These are phyloP conservation scores for Galagoides demidoff DNA, from an alignment of 2,797 vertebrate species.

Conservation along the genomic window DNA sequence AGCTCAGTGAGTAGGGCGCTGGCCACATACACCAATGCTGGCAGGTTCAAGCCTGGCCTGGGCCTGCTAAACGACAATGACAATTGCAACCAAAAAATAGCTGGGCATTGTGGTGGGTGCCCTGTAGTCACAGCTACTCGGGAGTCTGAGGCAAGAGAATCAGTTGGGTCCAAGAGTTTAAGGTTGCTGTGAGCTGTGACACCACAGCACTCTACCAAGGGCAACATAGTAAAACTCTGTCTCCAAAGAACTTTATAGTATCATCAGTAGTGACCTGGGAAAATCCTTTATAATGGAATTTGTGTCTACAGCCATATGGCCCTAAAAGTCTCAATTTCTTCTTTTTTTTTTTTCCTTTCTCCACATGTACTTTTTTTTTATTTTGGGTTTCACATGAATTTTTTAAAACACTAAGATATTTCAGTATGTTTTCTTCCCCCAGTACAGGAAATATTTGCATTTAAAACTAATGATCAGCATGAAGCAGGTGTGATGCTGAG, in stretches of 20 bases:
- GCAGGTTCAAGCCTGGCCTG: too few relatives aligned
- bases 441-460: background rate
- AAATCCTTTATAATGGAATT: background rate
- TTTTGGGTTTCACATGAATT: background rate
- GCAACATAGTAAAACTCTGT: too few relatives aligned
- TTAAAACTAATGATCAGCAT: background rate
- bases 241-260: background rate
- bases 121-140: too few relatives aligned
- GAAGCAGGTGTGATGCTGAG: background rate
- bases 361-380: background rate
- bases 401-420: background rate
- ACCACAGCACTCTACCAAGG: too few relatives aligned
- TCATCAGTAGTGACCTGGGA: background rate
- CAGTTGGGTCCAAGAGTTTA: too few relatives aligned
- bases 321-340: background rate
- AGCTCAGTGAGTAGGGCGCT: too few relatives aligned
- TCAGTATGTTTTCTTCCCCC: background rate
- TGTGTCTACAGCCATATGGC: background rate
- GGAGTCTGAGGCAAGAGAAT: too few relatives aligned
- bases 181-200: too few relatives aligned
- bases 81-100: too few relatives aligned
- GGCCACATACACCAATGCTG: too few relatives aligned
- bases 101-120: too few relatives aligned
- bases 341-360: background rate
- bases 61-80: too few relatives aligned